Base-by-base conservation (phyloP, 2,797 vertebrate species). In the Chrysocyon brachyurus region DNA sequence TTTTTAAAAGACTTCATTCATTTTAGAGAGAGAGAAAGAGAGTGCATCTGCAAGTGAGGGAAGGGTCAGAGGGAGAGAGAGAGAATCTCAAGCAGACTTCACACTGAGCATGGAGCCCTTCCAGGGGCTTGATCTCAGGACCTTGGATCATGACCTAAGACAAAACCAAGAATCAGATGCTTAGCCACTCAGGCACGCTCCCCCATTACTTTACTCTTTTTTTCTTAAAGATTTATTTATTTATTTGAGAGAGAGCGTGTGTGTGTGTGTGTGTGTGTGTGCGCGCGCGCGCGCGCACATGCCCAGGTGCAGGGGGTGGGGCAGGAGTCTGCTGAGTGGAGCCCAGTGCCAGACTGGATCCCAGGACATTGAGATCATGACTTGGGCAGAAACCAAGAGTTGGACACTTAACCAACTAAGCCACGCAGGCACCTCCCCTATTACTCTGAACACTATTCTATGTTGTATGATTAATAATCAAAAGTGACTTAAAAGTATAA, bases 401-500 rank as follows among this genome's bases (percentile, higher is more conserved):
- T 68, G 66, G 66, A 68, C n/a, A 68, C n/a, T 68, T 68, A 68
- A n/a, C n/a, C 14, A 26, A 68, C 31, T 68, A n/a, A 33, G n/a
- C 16, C n/a, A 68, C 31, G 16, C 64, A 33, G n/a, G 64, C 16
- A 33, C n/a, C 17, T 9, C 15, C 64, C 64, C n/a, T 26, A 68
- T 68, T 68, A 68, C 40, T 75, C 24, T 49, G 16, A 49, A 75
- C 31, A 57, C 72, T 77, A 92, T 63, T 57, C 17, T 31, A 77
- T 54, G 33, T 70, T 59, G 63, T 66, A 46, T 85, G 61, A 49
- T 82, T 83, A 83, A 72, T 40, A 63, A 63, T 19, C 64, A 94
- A 24, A 82, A 77, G 24, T 82, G 5, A 91, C 68, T 66, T 90
- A 75, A 90, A 81, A 12, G 75, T 92, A 33, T 77, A 73, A 52